Base-by-base conservation (phyloP, 2,888 invertebrate genomes). In the Xestia rhomboidea region DNA sequence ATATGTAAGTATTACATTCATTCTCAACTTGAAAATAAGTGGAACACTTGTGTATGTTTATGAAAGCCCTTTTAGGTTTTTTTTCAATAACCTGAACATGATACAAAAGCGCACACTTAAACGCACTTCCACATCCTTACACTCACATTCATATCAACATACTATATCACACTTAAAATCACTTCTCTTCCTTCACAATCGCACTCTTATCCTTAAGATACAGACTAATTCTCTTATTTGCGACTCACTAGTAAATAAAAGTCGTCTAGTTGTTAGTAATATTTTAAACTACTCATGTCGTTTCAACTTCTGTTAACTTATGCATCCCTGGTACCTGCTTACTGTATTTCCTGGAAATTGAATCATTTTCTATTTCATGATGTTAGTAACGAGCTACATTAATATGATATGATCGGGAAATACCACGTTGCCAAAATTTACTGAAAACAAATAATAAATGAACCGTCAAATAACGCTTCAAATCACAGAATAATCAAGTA, bases 1-100 rank as follows among this genome's bases (percentile, higher is more conserved):
- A 97, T 86, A 93, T 97, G 97, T 97, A 95, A 97, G 97, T 97
- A 87, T 18, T 15, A 1, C 15, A 34, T 41, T 41, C 8, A n/a
- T n/a, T n/a, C n/a, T 41, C 15, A 38, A 34, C 24, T 11, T 38
- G 21, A 21, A 11, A 34, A 64, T 7, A 0, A 0, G 8, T 13
- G 62, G 10, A 6, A 30, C 13, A 6, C 7, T 6, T 63, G 18
- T 38, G 6, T 63, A 2, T 24, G 18, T 24, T 24, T 24, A 13
- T 63, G 7, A 38, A 63, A 5, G 11, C 4, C 21, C 11, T 62
- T 60, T 21, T 2, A 21, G 18, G 18, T 60, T 60, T 21, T 30
- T 6, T 30, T 27, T 27, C 11, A n/a, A n/a, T n/a, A 15, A 57
- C 15, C 27, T 27, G 15, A 57, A 54, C 27, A 57, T 27, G 57